Base-by-base conservation (phyloP, 2,797 vertebrate species). In the Manis crassicaudata region DNA sequence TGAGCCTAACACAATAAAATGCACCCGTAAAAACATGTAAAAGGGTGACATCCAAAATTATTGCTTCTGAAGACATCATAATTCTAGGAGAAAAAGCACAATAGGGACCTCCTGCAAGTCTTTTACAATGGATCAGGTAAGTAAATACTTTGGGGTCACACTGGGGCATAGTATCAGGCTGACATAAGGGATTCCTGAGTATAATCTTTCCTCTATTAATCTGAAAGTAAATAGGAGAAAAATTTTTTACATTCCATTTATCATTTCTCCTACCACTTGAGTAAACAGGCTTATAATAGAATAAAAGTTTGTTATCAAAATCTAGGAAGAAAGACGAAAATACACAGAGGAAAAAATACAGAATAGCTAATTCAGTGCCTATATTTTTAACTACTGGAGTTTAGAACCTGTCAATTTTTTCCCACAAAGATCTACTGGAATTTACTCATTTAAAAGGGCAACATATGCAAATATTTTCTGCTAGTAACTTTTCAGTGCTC, bases 301-400 rank as follows among this genome's bases (percentile, higher is more conserved):
- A 84, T 58, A 84, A 63, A 96, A 75, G 32, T 68, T 35, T 95
- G 32, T 50, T 81, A 73, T 43, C 40, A 86, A 92, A 96, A 90
- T 60, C 54, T 91, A 72, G 35, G 32, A 88, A 54, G 67, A 76
- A 82, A 88, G 32, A 56, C 50, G 17, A 83, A 90, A 86, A 86
- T 20, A 67, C 8, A 40, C 16, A 82, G 46, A 62, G 13, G 17
- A 67, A 50, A 35, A 56, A 86, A 60, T 70, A 23, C 13, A 65
- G 6, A 76, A 65, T 35, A 83, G 56, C 21, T 82, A 14, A 82
- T 43, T 91, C 35, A 76, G 32, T 37, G 83, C 7, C 35, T 18
- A 12, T 70, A 77, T 46, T 88, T 93, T 68, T 8, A 93, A 63
- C 54, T 32, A 60, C 14, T 37, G 0, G n/a, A 21, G 20, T 83